Conservation (phyloP, 1,140 invertebrate genomes). For the Ips nitidus region DNA sequence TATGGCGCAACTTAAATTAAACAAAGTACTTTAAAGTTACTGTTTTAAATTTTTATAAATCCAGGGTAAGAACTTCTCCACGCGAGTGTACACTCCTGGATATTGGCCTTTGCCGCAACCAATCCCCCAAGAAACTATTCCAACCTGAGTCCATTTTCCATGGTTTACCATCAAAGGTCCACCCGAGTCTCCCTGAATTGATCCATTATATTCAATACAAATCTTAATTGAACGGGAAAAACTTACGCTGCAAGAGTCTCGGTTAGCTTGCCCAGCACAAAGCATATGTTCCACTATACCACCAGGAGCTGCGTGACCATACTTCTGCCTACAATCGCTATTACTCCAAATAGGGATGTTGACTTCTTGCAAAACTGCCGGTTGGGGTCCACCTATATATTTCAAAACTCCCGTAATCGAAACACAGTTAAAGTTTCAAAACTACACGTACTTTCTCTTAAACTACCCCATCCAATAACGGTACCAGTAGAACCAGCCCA, state of each 20-base stretch:
- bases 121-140: conserved; percentile 91
- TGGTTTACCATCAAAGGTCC: conserved; percentile 84
- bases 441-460: conserved; percentile 68
- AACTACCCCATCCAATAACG: conserved; percentile 83
- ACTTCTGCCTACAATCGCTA: conserved; percentile 73
- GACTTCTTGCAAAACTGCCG: conserved; percentile 78
- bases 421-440: not conserved
- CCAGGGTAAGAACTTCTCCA: conserved; percentile 77
- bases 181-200: conserved; percentile 82
- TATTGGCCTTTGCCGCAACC: conserved; percentile 89
- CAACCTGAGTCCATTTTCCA: conserved; percentile 79
- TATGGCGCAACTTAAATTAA: too few species aligned
- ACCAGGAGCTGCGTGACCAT: conserved; percentile 81
- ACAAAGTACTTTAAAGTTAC: not conserved
- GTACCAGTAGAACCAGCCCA: conserved; percentile 72
- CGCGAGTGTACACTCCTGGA: conserved; percentile 83
- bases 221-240: not conserved
- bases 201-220: conserved; percentile 29
- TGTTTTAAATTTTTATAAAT: conserved; percentile 70
- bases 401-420: not conserved
- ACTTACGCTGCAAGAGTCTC: conserved; percentile 85
- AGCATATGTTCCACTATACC: conserved; percentile 86
- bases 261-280: conserved; percentile 77
- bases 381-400: conserved; percentile 73
- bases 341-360: conserved; percentile 84